Conservation (phyloP, 2,888 invertebrate genomes). For the Therioaphis trifolii region DNA sequence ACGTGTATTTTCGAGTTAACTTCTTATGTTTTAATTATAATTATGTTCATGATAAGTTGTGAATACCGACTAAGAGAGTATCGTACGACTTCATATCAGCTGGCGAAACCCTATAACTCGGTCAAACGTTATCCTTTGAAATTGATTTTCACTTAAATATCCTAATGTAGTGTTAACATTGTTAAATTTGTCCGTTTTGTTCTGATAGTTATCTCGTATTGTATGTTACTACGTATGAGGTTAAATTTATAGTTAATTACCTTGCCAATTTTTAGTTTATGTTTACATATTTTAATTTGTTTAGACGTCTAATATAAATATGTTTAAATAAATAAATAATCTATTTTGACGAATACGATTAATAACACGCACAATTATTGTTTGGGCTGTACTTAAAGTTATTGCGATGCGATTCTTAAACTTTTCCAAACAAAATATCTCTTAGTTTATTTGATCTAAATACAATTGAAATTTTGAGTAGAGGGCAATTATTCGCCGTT, state of each 20-base stretch:
- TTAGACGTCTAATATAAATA: background rate
- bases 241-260: background rate
- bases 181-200: background rate
- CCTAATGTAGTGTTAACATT: background rate
- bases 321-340: background rate
- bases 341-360: too few species aligned
- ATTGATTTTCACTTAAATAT: constrained; percentile 41
- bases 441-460: too few species aligned
- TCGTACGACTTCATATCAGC: constrained; percentile 55
- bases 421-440: too few species aligned
- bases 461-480: too few species aligned
- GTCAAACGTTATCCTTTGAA: constrained; percentile 42
- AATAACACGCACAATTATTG: too few species aligned
- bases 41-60: background rate
- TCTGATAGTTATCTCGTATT: background rate
- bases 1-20: background rate
- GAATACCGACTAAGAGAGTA: background rate
- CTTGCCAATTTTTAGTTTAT: background rate
- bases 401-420: too few species aligned
- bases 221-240: background rate
- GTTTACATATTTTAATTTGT: background rate
- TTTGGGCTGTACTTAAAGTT: too few species aligned
- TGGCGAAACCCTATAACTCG: constrained; percentile 52
- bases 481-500: too few species aligned
- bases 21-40: background rate